These are phyloP conservation scores for Esox masquinongy DNA, from an alignment of 2,797 vertebrate genomes.

Conservation along the genomic window DNA sequence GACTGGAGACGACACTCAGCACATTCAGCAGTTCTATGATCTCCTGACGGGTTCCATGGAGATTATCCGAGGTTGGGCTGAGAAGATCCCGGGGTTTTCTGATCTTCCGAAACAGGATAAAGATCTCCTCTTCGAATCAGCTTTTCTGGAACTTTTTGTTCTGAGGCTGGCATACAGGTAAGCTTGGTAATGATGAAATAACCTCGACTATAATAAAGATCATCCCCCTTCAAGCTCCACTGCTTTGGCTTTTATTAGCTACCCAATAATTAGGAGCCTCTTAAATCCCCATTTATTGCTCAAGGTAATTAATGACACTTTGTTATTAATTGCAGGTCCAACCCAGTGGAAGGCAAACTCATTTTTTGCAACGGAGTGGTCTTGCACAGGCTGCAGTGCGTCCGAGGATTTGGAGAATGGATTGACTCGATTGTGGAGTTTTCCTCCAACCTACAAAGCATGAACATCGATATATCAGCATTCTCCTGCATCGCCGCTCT, in stretches of 20 bases:
- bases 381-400: conserved; percentile 95
- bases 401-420: conserved; percentile 98
- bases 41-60: conserved; percentile 99
- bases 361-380: conserved; percentile 99
- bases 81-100: conserved; percentile 93
- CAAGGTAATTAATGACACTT: conserved; percentile 82
- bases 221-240: conserved; percentile 77
- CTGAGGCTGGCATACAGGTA: conserved; percentile 97
- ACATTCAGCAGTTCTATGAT: conserved; percentile 99
- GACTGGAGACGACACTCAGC: conserved; percentile 96
- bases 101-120: conserved; percentile 95
- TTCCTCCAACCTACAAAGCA: conserved; percentile 97
- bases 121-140: conserved; percentile 96
- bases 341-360: conserved; percentile 97
- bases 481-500: conserved; percentile 98
- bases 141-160: conserved; percentile 97
- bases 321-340: conserved; percentile 90
- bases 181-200: conserved; percentile 46
- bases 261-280: conserved; percentile 84
- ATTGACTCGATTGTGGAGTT: conserved; percentile 98
- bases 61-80: conserved; percentile 98
- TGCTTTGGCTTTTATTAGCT: conserved; percentile 85
- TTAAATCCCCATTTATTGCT: conserved; percentile 87
- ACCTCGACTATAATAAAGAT: conserved; percentile 47
- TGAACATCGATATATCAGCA: conserved; percentile 97